These are phyloP conservation scores for Diplolepis rosae DNA, from an alignment of 2,888 invertebrate genomes.

Conservation along the genomic window DNA sequence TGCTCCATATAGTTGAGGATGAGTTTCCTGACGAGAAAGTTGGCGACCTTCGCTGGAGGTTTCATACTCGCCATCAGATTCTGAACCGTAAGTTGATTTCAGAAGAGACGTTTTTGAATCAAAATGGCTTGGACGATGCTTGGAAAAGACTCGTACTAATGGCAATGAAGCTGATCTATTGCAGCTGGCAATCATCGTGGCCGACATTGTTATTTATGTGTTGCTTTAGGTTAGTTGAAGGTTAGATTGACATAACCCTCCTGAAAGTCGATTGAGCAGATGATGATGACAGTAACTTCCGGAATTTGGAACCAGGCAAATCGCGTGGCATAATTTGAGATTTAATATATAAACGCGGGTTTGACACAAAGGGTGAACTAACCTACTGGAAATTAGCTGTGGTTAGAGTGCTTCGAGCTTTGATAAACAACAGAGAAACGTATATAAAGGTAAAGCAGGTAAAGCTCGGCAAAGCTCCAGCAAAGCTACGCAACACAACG, in stretches of 20 bases:
- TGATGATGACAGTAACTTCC: slow-evolving; percentile 6
- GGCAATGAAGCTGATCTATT: not conserved
- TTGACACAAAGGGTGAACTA: slow-evolving; percentile 20
- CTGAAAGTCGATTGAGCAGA: too few species aligned
- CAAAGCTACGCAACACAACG: not conserved
- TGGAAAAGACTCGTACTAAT: not conserved
- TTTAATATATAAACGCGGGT: slow-evolving; percentile 12
- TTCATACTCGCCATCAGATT: slow-evolving; percentile 11
- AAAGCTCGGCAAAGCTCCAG: not conserved
- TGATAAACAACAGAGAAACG: slow-evolving; percentile 19
- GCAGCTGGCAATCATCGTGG: not conserved
- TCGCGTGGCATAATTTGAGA: slow-evolving; percentile 23
- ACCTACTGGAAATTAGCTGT: slow-evolving; percentile 1
- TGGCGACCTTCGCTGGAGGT: slow-evolving; percentile 18
- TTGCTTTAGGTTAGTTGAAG: not conserved
- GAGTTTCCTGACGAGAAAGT: slow-evolving; percentile 5
- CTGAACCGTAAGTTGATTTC: slow-evolving; percentile 7
- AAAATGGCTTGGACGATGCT: not conserved
- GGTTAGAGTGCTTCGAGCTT: not conserved
- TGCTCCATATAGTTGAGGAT: not conserved
- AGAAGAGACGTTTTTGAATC: not conserved
- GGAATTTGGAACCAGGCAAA: slow-evolving; percentile 1
- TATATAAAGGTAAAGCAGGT: not conserved
- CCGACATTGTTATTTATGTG: not conserved
- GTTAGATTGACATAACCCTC: not conserved